Evolutionary conservation across 2,113 vertebrate species (phyloP).

Genomic region (Zosterops borbonicus): DNA sequence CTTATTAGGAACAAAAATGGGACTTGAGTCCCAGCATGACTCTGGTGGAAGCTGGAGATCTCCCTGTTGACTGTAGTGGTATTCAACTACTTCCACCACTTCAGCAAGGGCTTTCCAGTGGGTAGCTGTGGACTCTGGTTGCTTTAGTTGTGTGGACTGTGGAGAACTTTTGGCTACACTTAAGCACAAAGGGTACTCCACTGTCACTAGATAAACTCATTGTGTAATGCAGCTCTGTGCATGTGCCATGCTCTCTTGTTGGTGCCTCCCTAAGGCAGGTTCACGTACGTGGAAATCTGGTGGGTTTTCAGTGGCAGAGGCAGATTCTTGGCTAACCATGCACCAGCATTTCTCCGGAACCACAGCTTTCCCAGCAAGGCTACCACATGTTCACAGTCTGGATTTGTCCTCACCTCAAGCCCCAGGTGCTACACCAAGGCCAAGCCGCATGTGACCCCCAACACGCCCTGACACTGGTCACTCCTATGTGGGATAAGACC

Average conservation of each 20-base stretch:
- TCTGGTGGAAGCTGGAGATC: not conserved
- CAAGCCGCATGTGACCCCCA: not conserved
- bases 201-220: not conserved
- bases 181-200: not conserved
- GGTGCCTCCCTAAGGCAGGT: not conserved
- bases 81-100: not conserved
- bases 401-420: not conserved
- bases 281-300: rapidly evolving
- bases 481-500: rapidly evolving
- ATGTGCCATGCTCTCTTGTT: not conserved
- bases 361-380: not conserved
- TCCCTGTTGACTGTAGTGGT: not conserved
- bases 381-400: not conserved
- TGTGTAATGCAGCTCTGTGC: not conserved
- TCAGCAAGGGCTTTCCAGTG: not conserved
- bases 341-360: not conserved
- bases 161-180: not conserved
- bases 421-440: not conserved
- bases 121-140: not conserved
- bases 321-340: not conserved
- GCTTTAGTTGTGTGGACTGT: not conserved
- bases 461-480: not conserved
- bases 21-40: not conserved
- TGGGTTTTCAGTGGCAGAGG: not conserved
- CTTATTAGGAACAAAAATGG: not conserved